Percentiles rank a stretch among this genome's conserved stretches.
Evolutionary conservation across 2,797 vertebrate species (phyloP).

Genomic region (Malurus leucopterus): DNA sequence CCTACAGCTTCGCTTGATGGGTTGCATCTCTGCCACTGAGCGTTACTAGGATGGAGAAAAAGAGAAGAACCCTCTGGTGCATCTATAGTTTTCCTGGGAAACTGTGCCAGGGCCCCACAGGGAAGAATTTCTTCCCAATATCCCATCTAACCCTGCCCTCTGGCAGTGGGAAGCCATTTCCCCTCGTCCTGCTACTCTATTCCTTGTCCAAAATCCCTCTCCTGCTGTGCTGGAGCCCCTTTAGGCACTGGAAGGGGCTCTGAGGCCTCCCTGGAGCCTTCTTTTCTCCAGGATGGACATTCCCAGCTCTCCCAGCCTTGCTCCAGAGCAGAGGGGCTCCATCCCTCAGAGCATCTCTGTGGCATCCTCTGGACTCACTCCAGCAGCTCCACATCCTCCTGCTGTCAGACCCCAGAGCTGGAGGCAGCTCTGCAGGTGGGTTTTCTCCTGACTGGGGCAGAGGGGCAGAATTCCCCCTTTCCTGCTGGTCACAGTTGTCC

Average conservation of each 20-base stretch:
- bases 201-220: background rate
- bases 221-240: background rate
- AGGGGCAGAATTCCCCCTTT: rapidly evolving
- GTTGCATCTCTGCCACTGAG: rapidly evolving
- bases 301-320: background rate
- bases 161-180: background rate
- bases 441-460: rapidly evolving
- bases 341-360: rapidly evolving
- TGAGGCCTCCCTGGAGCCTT: background rate
- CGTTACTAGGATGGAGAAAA: background rate
- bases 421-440: background rate
- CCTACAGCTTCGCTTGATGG: rapidly evolving
- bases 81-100: background rate
- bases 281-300: background rate
- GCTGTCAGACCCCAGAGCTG: background rate
- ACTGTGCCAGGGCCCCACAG: rapidly evolving
- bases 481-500: background rate
- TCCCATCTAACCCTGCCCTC: rapidly evolving
- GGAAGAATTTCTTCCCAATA: background rate
- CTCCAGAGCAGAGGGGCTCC: background rate
- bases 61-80: background rate
- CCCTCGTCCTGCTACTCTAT: rapidly evolving
- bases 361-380: rapidly evolving
- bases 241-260: background rate
- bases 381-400: background rate